Evolutionary conservation across 2,797 vertebrate genomes (phyloP).

Genomic region (Pseudotriccus pelzelni): DNA sequence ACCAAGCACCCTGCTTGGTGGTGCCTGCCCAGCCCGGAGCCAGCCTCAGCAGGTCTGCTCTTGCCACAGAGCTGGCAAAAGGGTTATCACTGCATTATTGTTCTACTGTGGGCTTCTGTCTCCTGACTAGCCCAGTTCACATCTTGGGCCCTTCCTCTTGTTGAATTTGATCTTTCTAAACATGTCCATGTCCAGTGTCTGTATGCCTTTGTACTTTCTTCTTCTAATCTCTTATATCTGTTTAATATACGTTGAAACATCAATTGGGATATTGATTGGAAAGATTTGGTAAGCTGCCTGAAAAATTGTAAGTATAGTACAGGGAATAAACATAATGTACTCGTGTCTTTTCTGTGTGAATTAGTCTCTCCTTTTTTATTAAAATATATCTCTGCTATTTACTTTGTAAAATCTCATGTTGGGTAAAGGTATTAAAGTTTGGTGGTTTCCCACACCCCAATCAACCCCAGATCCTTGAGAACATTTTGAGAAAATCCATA

Average conservation of each 20-base stretch:
- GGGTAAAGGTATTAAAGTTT: neutral
- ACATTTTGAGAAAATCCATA: neutral
- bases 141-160: neutral
- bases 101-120: neutral
- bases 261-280: neutral
- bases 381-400: neutral
- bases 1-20: neutral
- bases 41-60: neutral
- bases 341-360: neutral
- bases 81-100: neutral
- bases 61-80: neutral
- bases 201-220: neutral
- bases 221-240: neutral
- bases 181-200: neutral
- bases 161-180: neutral
- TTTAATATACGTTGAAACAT: neutral
- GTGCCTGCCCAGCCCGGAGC: neutral
- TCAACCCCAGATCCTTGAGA: neutral
- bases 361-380: neutral
- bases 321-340: neutral
- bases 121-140: neutral
- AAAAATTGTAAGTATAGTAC: neutral
- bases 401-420: neutral
- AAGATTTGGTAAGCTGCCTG: neutral
- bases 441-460: neutral